A percentile compares a stretch with the other conserved stretches of the same genome.
phyloP scores from a whole-genome alignment of 2,888 invertebrate species.

The Eueremaeus valkanovi region DNA sequence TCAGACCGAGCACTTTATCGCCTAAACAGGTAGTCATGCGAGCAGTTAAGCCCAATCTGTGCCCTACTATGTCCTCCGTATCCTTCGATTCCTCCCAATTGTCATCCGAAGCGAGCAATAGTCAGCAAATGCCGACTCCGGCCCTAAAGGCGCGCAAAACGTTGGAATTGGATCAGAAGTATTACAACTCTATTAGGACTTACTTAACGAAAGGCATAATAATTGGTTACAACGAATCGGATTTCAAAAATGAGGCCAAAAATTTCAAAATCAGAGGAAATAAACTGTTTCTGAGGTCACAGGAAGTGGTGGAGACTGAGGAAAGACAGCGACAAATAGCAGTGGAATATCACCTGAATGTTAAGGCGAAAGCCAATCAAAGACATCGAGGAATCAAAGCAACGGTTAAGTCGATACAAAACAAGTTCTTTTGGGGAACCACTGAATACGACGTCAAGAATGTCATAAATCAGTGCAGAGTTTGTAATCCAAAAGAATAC shows the following conservation, averaged over 20 bases:
- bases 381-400: slow-evolving; percentile 2
- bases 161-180: background rate
- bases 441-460: background rate
- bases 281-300: background rate
- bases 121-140: background rate
- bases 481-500: slow-evolving; percentile 13
- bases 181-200: slow-evolving; percentile 2
- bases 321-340: background rate
- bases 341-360: background rate
- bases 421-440: slow-evolving; percentile 6
- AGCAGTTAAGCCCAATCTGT: too few relatives aligned
- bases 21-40: too few relatives aligned
- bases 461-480: slow-evolving; percentile 10
- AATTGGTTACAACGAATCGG: background rate
- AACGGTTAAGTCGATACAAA: background rate
- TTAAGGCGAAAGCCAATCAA: background rate
- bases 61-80: too few relatives aligned
- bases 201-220: background rate
- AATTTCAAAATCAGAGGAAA: background rate
- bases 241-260: background rate
- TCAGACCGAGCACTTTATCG: too few relatives aligned
- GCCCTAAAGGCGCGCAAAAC: background rate
- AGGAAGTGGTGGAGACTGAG: background rate
- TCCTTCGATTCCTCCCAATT: too few relatives aligned
- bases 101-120: background rate